Conservation (phyloP, 2,797 vertebrate species). For the Molothrus aeneus region DNA sequence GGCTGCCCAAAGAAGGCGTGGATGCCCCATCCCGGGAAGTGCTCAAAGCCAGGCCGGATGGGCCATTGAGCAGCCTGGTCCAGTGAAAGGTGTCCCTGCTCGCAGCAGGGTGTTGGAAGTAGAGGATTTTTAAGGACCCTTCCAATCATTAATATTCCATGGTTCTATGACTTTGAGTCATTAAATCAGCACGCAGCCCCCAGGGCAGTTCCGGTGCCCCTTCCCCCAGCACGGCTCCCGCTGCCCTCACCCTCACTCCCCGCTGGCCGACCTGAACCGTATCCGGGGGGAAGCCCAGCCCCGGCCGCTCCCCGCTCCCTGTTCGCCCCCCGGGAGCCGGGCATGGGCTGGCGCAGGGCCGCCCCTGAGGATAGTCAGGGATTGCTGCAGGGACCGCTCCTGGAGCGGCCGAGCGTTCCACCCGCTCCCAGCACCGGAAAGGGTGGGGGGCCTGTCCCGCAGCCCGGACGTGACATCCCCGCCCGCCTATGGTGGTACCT, state of each 20-base stretch:
- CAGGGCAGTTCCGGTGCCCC: accelerated
- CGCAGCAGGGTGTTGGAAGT: background rate
- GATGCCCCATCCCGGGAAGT: background rate
- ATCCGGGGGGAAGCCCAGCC: background rate
- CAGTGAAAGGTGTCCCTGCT: background rate
- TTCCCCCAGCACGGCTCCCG: background rate
- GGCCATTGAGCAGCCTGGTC: background rate
- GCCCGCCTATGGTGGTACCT: accelerated
- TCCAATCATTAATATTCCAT: background rate
- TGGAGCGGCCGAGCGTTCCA: accelerated
- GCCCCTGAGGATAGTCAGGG: accelerated
- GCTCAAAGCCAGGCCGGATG: too few relatives aligned
- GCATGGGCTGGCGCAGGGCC: background rate
- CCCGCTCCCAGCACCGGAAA: accelerated
- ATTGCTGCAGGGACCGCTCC: too few relatives aligned
- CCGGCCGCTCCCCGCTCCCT: background rate
- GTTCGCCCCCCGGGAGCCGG: too few relatives aligned
- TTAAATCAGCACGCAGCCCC: accelerated
- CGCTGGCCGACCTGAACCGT: background rate
- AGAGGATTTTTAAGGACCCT: background rate
- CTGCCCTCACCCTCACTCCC: background rate
- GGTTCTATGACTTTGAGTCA: accelerated
- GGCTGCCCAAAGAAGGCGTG: background rate
- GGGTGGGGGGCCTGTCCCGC: accelerated
- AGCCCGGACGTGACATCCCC: background rate